Evolutionary conservation across 2,888 invertebrate genomes (phyloP).

Genomic region (Nomada ferruginata): DNA sequence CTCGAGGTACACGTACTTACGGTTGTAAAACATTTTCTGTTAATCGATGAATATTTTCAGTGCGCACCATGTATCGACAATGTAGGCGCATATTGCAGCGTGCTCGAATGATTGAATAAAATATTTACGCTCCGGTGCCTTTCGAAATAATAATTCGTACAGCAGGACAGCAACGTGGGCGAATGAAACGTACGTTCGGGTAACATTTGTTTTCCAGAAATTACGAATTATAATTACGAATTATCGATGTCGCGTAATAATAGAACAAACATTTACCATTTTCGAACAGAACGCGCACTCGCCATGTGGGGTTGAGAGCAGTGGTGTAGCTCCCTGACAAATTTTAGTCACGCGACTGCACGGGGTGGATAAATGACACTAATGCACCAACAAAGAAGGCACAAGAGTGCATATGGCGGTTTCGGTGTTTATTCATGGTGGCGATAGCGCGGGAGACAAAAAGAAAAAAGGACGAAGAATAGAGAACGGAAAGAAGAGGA

Average conservation of each 20-base stretch:
- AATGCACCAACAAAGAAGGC: constrained; percentile 61
- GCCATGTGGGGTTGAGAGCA: constrained; percentile 3
- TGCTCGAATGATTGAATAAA: no score
- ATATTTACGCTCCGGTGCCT: no score
- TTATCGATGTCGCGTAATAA: constrained; percentile 17
- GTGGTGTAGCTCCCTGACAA: constrained; percentile 29
- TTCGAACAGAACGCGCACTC: constrained; percentile 24
- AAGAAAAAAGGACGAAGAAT: constrained; percentile 25
- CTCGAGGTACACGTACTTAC: no score
- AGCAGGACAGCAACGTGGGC: no score
- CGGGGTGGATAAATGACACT: constrained; percentile 63
- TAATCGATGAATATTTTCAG: background rate
- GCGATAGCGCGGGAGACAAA: constrained; percentile 56
- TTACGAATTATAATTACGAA: constrained; percentile 2
- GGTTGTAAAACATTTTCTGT: background rate
- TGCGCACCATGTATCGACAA: background rate
- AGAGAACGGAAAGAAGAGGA: constrained; percentile 15
- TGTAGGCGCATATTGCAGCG: background rate
- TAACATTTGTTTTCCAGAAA: background rate
- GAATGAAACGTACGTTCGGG: background rate
- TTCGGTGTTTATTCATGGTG: constrained; percentile 66
- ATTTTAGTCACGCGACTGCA: constrained; percentile 60
- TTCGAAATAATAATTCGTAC: no score
- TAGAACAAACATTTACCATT: constrained; percentile 38
- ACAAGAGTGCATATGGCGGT: constrained; percentile 69